Percentiles rank a stretch among this genome's conserved stretches.
Evolutionary conservation across 2,888 invertebrate species (phyloP).

Genomic region (Microchrysa polita): DNA sequence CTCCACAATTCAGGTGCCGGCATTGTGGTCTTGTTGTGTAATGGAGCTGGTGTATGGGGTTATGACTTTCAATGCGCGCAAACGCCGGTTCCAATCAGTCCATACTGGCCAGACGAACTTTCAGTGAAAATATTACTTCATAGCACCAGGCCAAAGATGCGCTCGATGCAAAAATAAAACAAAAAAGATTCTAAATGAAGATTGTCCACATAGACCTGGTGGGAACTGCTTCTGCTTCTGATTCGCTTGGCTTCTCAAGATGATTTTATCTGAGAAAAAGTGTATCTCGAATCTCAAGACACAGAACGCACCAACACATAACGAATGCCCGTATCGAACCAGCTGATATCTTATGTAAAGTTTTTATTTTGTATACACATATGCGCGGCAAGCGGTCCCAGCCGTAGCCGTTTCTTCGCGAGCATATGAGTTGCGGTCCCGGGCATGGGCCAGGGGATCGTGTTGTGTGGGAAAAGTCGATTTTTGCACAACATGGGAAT

Average conservation of each 20-base stretch:
- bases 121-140: background rate
- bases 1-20: background rate
- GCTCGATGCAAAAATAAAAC: no score
- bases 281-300: no score
- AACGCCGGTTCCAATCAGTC: constrained; percentile 2
- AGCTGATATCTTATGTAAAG: constrained; percentile 30
- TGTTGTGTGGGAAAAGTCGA: background rate
- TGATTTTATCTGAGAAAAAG: no score
- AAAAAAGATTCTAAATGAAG: no score
- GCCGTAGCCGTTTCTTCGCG: background rate
- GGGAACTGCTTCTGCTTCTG: no score
- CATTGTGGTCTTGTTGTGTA: background rate
- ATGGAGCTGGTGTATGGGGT: constrained; percentile 22
- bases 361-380: constrained; percentile 31
- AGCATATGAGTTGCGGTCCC: constrained; percentile 29
- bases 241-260: no score
- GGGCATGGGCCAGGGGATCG: constrained; percentile 5
- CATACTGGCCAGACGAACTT: no score
- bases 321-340: background rate
- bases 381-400: background rate
- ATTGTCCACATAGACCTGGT: no score
- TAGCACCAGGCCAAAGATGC: background rate
- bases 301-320: background rate
- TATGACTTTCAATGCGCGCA: constrained; percentile 14
- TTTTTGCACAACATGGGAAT: constrained; percentile 28